Evolutionary conservation across 2,888 invertebrate genomes (phyloP).

Genomic region (Lithosia quadra): DNA sequence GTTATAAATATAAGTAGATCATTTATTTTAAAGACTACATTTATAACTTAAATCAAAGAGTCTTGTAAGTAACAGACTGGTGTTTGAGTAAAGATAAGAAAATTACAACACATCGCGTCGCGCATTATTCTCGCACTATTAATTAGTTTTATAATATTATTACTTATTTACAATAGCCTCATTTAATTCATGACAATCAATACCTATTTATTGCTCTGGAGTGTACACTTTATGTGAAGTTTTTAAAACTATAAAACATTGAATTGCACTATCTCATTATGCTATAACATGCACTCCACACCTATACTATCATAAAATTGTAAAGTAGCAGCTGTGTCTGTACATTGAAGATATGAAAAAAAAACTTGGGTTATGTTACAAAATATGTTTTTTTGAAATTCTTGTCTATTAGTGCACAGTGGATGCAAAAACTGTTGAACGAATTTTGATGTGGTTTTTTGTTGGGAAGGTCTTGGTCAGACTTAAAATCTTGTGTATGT

Average conservation of each 20-base stretch:
- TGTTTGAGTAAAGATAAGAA: constrained; percentile 12
- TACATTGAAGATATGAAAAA: too few species aligned
- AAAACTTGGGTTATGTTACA: too few species aligned
- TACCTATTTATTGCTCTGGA: background rate
- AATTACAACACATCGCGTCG: background rate
- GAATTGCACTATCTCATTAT: background rate
- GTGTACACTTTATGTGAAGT: background rate
- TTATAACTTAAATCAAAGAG: background rate
- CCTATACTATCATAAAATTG: too few species aligned
- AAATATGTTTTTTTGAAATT: too few species aligned
- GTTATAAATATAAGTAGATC: background rate
- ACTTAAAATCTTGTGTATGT: too few species aligned
- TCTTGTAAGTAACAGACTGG: background rate
- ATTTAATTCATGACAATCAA: background rate
- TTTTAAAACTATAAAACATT: background rate
- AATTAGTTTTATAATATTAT: constrained; percentile 6
- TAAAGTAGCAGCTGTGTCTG: too few species aligned
- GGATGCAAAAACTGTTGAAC: too few species aligned
- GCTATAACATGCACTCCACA: too few species aligned
- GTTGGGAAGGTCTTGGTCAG: too few species aligned
- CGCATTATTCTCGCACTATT: constrained; percentile 1
- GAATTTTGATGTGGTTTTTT: too few species aligned
- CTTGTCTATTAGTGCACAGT: too few species aligned
- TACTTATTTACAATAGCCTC: background rate
- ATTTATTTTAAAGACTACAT: background rate